Conservation (phyloP, 2,888 invertebrate genomes). For the Cosmia pyralina region DNA sequence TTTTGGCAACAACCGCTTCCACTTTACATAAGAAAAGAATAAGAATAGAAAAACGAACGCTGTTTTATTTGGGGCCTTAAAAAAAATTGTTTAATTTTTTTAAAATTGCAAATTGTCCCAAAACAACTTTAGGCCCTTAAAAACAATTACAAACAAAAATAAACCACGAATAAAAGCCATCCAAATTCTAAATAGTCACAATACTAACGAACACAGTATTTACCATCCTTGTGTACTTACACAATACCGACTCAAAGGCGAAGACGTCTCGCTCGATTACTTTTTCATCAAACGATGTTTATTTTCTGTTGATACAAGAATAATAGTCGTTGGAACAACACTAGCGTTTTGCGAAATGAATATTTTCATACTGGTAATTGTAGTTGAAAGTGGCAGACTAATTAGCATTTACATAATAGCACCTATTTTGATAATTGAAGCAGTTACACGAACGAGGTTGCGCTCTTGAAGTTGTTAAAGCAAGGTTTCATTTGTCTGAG, state of each 20-base stretch:
- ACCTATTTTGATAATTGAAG: constrained; percentile 35
- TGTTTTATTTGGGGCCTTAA: neutral
- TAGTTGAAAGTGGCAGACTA: constrained; percentile 32
- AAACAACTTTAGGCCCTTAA: constrained; percentile 5
- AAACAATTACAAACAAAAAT: constrained; percentile 27
- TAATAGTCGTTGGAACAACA: constrained; percentile 36
- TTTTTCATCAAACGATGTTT: constrained; percentile 64
- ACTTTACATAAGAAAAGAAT: constrained; percentile 11
- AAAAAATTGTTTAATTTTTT: neutral
- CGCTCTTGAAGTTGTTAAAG: constrained; percentile 10
- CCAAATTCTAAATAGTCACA: constrained; percentile 35
- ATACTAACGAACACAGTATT: constrained; percentile 51
- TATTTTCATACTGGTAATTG: constrained; percentile 51
- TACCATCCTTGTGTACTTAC: constrained; percentile 32
- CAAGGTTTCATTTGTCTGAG: neutral
- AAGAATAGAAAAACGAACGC: neutral
- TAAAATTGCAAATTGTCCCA: neutral
- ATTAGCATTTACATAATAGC: constrained; percentile 44
- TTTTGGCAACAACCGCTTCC: neutral
- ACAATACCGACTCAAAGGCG: constrained; percentile 45
- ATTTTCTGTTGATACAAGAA: constrained; percentile 47
- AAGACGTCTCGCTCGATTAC: constrained; percentile 54
- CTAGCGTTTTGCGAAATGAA: constrained; percentile 19
- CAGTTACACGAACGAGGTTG: constrained; percentile 36
- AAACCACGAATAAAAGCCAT: constrained; percentile 15